These are phyloP conservation scores for Oikopleura dioica DNA, from an alignment of 23 tunicate species.

Conservation along the genomic window DNA sequence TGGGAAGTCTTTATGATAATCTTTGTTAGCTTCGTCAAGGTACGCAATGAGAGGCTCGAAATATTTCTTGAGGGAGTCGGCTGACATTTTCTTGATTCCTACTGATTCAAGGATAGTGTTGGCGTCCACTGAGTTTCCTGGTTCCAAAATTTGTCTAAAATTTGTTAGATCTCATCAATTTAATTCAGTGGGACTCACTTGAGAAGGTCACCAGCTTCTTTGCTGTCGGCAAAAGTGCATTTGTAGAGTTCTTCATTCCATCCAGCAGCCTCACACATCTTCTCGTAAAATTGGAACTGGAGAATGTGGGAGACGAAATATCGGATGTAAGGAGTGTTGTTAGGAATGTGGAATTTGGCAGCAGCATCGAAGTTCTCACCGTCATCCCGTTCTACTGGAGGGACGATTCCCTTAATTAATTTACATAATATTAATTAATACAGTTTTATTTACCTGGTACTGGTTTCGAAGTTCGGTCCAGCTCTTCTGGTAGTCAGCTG, in stretches of 20 bases:
- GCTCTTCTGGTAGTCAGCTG: background rate
- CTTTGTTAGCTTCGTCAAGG: too few species aligned
- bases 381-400: slow-evolving; percentile 41
- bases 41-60: too few species aligned
- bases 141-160: too few species aligned
- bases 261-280: slow-evolving; percentile 48
- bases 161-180: too few species aligned
- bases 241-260: slow-evolving; percentile 26
- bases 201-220: slow-evolving; percentile 27
- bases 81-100: too few species aligned
- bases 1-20: too few species aligned
- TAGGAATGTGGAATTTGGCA: slow-evolving; percentile 76
- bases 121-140: too few species aligned
- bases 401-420: slow-evolving; percentile 65
- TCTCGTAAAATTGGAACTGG: slow-evolving; percentile 83
- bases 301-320: slow-evolving; percentile 68
- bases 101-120: too few species aligned
- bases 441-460: slow-evolving; percentile 89
- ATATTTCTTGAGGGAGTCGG: too few species aligned
- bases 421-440: too few species aligned
- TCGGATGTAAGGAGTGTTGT: slow-evolving; percentile 87
- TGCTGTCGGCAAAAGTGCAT: slow-evolving; percentile 63
- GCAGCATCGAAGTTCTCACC: slow-evolving; percentile 63
- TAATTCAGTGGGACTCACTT: slow-evolving; percentile 30
- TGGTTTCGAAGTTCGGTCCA: slow-evolving; percentile 70